Evolutionary conservation across 2,888 invertebrate genomes (phyloP).

Genomic region (Xiphydria camelus): DNA sequence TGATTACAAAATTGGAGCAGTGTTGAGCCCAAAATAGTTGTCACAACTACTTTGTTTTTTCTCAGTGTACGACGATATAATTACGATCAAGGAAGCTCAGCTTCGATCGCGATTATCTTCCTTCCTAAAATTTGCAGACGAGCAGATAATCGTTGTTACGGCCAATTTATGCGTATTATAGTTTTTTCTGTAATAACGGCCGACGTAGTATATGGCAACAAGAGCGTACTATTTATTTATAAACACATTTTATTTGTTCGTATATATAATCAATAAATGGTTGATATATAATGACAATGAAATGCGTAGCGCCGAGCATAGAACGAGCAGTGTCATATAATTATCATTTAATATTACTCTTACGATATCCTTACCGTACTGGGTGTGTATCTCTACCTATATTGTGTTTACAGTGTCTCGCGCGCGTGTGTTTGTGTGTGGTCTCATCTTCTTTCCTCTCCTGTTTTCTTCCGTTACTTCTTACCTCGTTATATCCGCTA

Average conservation of each 20-base stretch:
- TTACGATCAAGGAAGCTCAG: too few species aligned
- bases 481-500: neutral
- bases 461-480: neutral
- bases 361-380: constrained; percentile 13
- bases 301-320: constrained; percentile 56
- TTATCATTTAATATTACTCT: constrained; percentile 30
- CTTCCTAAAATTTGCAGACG: neutral
- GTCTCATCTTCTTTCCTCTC: neutral
- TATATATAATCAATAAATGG: constrained; percentile 54
- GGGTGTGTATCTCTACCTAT: constrained; percentile 14
- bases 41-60: too few species aligned
- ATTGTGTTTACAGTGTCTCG: constrained; percentile 13
- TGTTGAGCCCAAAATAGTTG: too few species aligned
- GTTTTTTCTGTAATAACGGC: neutral
- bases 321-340: constrained; percentile 46
- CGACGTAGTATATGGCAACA: constrained; percentile 27
- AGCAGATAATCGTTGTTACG: neutral
- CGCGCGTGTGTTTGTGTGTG: neutral
- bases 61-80: too few species aligned
- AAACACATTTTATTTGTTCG: constrained; percentile 55
- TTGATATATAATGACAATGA: constrained; percentile 55
- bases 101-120: neutral
- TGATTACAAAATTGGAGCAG: too few species aligned
- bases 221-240: too few species aligned
- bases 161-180: neutral